A percentile compares a stretch with the other conserved stretches of the same genome.
Evolutionary conservation across 1,140 invertebrate genomes (phyloP).

Genomic region (Scaptomyza pallida): DNA sequence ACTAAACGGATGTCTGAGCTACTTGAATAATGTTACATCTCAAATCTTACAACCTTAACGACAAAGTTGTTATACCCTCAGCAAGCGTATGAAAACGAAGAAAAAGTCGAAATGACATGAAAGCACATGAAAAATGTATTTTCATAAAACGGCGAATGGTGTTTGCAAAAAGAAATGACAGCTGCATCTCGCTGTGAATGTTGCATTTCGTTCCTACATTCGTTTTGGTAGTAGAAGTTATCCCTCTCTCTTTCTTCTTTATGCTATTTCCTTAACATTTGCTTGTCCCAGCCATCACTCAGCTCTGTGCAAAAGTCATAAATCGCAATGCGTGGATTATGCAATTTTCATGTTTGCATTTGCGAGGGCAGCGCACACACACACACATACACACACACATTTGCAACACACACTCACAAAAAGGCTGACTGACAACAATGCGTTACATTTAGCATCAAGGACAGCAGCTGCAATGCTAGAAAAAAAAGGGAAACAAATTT

Average conservation of each 20-base stretch:
- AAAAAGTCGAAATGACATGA: conserved; percentile 2
- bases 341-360: conserved; percentile 81
- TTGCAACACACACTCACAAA: conserved; percentile 16
- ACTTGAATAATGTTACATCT: too few relatives aligned
- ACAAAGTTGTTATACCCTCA: too few relatives aligned
- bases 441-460: conserved; percentile 59
- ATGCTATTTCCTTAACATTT: conserved; percentile 70
- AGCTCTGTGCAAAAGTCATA: conserved; percentile 73
- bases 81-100: not conserved
- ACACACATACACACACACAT: not conserved
- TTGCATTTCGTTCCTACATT: conserved; percentile 50
- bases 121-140: conserved; percentile 54
- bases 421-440: conserved; percentile 74
- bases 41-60: too few relatives aligned
- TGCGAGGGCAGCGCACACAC: conserved; percentile 27
- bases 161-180: conserved; percentile 58
- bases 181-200: conserved; percentile 35
- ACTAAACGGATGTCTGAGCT: too few relatives aligned
- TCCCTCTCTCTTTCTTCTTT: conserved; percentile 29
- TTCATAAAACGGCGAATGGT: conserved; percentile 50
- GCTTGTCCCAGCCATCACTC: conserved; percentile 74
- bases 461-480: conserved; percentile 13
- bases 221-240: conserved; percentile 8
- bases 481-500: conserved; percentile 49
- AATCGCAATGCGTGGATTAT: conserved; percentile 83